phyloP scores from a whole-genome alignment of 2,113 vertebrate genomes.

The Dolichotis patagonum region DNA sequence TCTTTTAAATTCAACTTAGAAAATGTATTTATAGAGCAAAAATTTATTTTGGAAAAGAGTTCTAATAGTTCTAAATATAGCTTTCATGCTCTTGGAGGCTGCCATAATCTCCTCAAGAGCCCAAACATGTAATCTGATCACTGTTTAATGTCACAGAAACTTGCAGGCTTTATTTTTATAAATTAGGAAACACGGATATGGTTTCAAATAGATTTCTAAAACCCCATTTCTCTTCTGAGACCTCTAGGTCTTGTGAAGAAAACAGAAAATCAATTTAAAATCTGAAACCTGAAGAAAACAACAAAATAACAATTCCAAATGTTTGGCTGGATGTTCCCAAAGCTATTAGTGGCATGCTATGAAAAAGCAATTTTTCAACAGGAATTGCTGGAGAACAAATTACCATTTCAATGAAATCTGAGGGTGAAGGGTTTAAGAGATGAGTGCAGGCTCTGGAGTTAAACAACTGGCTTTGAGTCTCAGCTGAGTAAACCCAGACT shows the following conservation, averaged over 20 bases:
- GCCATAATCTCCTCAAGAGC: constrained; percentile 54
- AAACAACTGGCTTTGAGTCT: constrained; percentile 6
- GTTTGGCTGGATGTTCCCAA: constrained; percentile 21
- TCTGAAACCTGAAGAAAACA: constrained; percentile 56
- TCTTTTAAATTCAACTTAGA: not conserved
- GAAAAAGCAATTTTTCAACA: constrained; percentile 35
- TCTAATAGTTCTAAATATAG: constrained; percentile 62
- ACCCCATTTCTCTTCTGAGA: not conserved
- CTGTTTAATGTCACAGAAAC: constrained; percentile 64
- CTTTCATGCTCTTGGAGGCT: not conserved
- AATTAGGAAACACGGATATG: constrained; percentile 20
- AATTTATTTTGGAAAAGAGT: not conserved
- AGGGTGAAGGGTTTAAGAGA: constrained; percentile 26
- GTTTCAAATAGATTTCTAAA: constrained; percentile 62
- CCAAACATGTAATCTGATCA: constrained; percentile 47
- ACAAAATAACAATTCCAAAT: constrained; percentile 27
- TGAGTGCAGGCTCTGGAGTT: not conserved
- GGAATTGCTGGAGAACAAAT: constrained; percentile 35
- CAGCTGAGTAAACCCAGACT: not conserved
- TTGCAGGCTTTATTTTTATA: constrained; percentile 59
- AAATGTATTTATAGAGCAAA: not conserved
- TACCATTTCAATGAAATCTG: constrained; percentile 62
- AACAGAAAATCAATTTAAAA: constrained; percentile 57
- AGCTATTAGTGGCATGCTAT: not conserved
- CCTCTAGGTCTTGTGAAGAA: not conserved